A percentile compares a stretch with the other conserved stretches of the same genome.
Conservation (phyloP, 53 echinoderm and acorn worm species). For the Actinopyga echinites region DNA sequence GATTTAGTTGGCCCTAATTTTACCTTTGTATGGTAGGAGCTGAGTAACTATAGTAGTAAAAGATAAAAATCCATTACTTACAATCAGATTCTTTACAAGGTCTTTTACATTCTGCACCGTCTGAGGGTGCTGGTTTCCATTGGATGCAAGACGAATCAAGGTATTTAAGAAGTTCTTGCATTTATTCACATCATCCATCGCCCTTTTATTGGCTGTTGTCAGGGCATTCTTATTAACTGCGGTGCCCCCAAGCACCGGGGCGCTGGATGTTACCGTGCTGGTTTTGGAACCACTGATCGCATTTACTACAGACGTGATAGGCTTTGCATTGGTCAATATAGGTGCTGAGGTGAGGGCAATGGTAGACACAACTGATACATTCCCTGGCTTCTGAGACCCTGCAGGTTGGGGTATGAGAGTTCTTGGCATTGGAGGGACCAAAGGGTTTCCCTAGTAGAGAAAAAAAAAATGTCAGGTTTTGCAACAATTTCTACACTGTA, state of each 20-base stretch:
- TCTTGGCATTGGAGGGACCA: constrained; percentile 18
- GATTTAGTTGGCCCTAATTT: no score
- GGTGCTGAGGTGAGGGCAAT: constrained; percentile 39
- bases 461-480: neutral
- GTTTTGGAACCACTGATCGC: constrained; percentile 25
- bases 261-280: neutral
- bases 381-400: constrained; percentile 13
- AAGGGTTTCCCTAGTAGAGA: neutral
- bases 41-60: no score
- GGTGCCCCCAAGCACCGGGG: neutral
- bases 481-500: no score
- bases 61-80: constrained; percentile 46
- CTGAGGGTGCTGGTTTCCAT: constrained; percentile 91
- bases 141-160: constrained; percentile 91
- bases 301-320: constrained; percentile 27
- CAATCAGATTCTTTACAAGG: constrained; percentile 89
- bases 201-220: constrained; percentile 36
- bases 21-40: no score
- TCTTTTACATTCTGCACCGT: constrained; percentile 94
- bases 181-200: constrained; percentile 96
- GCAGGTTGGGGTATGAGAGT: constrained; percentile 27
- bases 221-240: neutral
- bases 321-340: constrained; percentile 30
- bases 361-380: constrained; percentile 15
- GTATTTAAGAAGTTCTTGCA: constrained; percentile 97